Conservation (phyloP, 2,888 invertebrate species). For the Nycteola revayana region DNA sequence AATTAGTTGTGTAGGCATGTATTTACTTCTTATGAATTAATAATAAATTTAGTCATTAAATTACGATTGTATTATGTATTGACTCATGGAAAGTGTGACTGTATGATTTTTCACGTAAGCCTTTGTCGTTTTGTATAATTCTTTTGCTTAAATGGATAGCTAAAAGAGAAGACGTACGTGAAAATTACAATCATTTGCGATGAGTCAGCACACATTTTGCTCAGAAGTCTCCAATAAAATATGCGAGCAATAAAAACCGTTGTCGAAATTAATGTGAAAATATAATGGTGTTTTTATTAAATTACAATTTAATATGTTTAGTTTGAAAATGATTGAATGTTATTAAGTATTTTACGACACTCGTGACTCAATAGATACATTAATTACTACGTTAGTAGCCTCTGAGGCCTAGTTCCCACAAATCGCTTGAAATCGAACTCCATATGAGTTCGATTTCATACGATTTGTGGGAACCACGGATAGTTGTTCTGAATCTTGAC, state of each 20-base stretch:
- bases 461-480: too few relatives aligned
- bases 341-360: too few relatives aligned
- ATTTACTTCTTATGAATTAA: constrained; percentile 39
- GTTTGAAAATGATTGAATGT: too few relatives aligned
- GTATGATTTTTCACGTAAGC: not conserved
- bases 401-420: too few relatives aligned
- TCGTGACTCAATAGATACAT: too few relatives aligned
- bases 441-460: too few relatives aligned
- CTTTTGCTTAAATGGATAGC: not conserved
- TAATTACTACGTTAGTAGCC: too few relatives aligned
- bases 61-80: constrained; percentile 7
- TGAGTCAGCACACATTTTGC: constrained; percentile 17
- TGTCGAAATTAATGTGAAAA: too few relatives aligned
- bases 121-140: not conserved
- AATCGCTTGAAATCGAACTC: too few relatives aligned
- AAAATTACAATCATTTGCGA: not conserved
- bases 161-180: not conserved
- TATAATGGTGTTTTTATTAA: too few relatives aligned
- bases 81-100: constrained; percentile 3
- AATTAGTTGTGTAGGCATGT: constrained; percentile 23
- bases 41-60: constrained; percentile 21
- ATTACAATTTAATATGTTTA: too few relatives aligned
- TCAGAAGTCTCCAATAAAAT: constrained; percentile 27
- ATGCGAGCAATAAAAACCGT: constrained; percentile 34
- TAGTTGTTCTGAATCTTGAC: too few relatives aligned